A percentile compares a stretch with the other conserved stretches of the same genome.
Evolutionary conservation across 2,797 vertebrate species (phyloP).

Genomic region (Leucoraja ocellata): DNA sequence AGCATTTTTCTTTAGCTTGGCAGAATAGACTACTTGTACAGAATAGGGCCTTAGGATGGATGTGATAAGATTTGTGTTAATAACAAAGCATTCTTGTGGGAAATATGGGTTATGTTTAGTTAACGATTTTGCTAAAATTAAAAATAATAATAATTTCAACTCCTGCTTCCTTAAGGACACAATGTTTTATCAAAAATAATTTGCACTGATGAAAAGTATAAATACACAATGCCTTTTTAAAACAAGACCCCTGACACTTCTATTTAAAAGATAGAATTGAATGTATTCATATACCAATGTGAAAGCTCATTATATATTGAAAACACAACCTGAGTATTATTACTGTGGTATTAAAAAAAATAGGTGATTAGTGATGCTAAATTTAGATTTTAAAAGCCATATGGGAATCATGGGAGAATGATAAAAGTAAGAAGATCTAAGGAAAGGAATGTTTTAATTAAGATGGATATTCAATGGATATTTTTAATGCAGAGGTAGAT

Average conservation of each 20-base stretch:
- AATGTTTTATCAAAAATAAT: background rate
- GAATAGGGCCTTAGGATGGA: background rate
- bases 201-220: background rate
- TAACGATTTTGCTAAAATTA: background rate
- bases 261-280: background rate
- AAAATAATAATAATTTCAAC: background rate
- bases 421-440: background rate
- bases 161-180: background rate
- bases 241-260: background rate
- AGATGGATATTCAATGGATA: no score
- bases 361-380: background rate
- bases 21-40: background rate
- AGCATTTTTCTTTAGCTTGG: background rate
- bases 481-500: no score
- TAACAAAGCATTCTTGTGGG: background rate
- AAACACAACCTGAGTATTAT: background rate
- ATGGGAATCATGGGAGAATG: background rate
- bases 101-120: background rate
- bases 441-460: background rate
- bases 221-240: background rate
- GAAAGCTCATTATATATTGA: background rate
- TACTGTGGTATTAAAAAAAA: background rate
- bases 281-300: background rate
- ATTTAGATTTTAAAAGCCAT: background rate
- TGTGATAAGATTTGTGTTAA: background rate